Evolutionary conservation across 2,888 invertebrate species (phyloP).

Genomic region (Metacarcinus magister): DNA sequence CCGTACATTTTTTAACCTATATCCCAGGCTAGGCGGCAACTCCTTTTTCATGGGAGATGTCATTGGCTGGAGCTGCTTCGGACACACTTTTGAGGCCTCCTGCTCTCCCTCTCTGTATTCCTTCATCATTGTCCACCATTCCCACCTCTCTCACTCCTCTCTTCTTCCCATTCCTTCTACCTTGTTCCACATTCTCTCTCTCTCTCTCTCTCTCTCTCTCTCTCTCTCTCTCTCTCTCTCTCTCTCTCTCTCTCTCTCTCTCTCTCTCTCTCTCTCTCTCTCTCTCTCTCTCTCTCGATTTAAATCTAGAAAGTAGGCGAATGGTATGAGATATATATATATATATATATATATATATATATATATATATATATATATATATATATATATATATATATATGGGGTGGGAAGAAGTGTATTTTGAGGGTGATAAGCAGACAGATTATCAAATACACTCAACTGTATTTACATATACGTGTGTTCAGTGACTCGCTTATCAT

Average conservation of each 20-base stretch:
- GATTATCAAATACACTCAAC: no score
- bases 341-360: constrained; percentile 59
- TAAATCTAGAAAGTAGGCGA: background rate
- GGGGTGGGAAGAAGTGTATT: background rate
- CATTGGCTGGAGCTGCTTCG: no score
- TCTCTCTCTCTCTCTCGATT: constrained; percentile 44
- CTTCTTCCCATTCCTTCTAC: no score
- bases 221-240: constrained; percentile 59
- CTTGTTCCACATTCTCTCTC: no score
- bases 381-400: constrained; percentile 55
- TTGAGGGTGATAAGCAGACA: no score
- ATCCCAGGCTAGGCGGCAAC: no score
- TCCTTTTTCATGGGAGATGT: no score
- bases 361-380: constrained; percentile 60
- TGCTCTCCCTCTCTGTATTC: background rate
- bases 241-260: constrained; percentile 61
- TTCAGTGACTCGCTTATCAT: no score
- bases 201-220: constrained; percentile 61
- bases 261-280: background rate
- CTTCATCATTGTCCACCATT: background rate
- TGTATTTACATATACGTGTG: no score
- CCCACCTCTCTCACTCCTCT: no score
- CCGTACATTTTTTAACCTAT: no score
- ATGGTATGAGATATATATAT: background rate
- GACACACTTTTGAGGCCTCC: no score